Conservation (phyloP, 2,888 invertebrate genomes). For the Callyntrura sp. region DNA sequence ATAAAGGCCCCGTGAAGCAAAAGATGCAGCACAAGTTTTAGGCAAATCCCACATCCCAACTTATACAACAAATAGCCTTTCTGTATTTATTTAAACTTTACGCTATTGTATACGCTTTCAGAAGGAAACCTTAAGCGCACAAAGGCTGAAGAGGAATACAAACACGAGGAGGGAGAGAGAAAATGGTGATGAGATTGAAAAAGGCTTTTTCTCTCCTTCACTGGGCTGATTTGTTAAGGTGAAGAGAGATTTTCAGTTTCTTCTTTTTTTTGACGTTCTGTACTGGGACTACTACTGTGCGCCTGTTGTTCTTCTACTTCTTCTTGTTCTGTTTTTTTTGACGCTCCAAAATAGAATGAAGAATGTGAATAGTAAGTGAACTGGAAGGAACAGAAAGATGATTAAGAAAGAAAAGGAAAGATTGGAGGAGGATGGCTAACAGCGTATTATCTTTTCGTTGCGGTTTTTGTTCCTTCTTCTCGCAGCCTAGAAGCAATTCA, state of each 20-base stretch:
- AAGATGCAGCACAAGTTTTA: background rate
- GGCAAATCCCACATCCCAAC: background rate
- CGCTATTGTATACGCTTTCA: background rate
- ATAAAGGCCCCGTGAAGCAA: background rate
- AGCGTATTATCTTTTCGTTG: constrained; percentile 45
- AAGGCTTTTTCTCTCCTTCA: constrained; percentile 39
- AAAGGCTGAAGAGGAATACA: background rate
- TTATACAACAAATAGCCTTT: background rate
- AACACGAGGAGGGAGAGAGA: background rate
- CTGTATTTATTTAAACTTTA: background rate
- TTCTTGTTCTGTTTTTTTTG: constrained; percentile 13
- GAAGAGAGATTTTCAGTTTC: constrained; percentile 32
- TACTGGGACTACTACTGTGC: constrained; percentile 14
- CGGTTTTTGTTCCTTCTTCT: constrained; percentile 57
- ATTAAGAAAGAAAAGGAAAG: constrained; percentile 6
- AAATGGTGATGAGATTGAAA: constrained; percentile 55
- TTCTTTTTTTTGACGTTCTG: constrained; percentile 20
- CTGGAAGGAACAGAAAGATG: constrained; percentile 62
- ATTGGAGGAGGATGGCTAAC: constrained; percentile 46
- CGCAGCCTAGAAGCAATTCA: constrained; percentile 37
- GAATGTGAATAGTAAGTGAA: constrained; percentile 73
- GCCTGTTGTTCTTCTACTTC: background rate
- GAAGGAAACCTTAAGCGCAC: constrained; percentile 3
- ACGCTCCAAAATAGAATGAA: constrained; percentile 51
- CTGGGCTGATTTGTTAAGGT: constrained; percentile 20